Evolutionary conservation across 2,797 vertebrate species (phyloP), one percentile per base, ranked within the genome.

Genomic region (Etheostoma nigrum): DNA sequence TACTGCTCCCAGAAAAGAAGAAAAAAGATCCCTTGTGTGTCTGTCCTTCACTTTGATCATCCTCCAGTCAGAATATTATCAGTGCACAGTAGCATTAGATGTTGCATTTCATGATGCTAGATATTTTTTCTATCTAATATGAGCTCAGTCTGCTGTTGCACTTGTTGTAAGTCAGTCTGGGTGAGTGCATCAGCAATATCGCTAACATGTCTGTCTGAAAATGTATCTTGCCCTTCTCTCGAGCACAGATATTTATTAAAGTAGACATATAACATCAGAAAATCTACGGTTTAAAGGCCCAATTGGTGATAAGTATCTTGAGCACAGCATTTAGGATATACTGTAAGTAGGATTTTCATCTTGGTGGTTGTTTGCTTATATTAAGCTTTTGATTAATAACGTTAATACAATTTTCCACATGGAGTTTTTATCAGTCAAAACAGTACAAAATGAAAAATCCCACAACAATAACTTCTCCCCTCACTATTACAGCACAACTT

Each of bases 41-140:
- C 69, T 75, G 72, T 84, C 78, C 88, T 89, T 86, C 66, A 68
- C 71, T 81, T 59, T 71, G 67, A 87, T 87, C 78, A 40, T 44
- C 80, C 52, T 33, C 15, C 61, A 75, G 49, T 69, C 52, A n/a
- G 65, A 73, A 67, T 53, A 72, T 70, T 76, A 83, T 81, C 63
- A 61, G 80, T 66, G 48, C 79, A 63, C 62, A 30, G 53, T 64
- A 49, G 65, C 70, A 75, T 69, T 72, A 81, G 79, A 67, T 78
- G 51, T 78, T 61, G 64, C 57, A 45, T 75, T 75, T 78, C 58
- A 71, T 76, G 61, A 83, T 67, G 54, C 49, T 48, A 58, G 64
- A 80, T 21, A n/a, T 53, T 74, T 58, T 58, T 61, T 54, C 79
- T 60, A 74, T 77, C 16, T 52, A 68, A 67, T 72, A 7, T 71